These are phyloP conservation scores for Zygothrica quintamaculata DNA, from an alignment of 2,888 invertebrate species.

Conservation along the genomic window DNA sequence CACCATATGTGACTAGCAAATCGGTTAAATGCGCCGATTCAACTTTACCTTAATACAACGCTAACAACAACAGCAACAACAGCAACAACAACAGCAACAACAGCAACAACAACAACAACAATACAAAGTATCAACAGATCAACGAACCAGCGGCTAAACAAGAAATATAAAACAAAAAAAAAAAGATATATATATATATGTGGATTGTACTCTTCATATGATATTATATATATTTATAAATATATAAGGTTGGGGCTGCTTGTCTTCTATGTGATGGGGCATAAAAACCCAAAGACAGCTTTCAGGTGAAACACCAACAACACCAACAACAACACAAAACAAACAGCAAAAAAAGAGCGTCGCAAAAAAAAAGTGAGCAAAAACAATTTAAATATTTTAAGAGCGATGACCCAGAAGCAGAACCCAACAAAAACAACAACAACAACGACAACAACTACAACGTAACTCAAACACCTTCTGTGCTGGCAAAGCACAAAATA, in stretches of 20 bases:
- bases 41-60: conserved; percentile 42
- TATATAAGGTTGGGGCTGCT: conserved; percentile 3
- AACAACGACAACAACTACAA: conserved; percentile 40
- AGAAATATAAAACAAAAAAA: not conserved
- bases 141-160: conserved; percentile 56
- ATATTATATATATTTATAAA: conserved; percentile 16
- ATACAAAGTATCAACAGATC: conserved; percentile 62
- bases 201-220: conserved; percentile 60
- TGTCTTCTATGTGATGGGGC: conserved; percentile 76
- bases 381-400: conserved; percentile 79
- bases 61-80: conserved; percentile 18
- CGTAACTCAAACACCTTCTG: conserved; percentile 71
- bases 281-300: conserved; percentile 77
- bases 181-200: conserved; percentile 40
- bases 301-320: conserved; percentile 73
- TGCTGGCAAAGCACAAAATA: conserved; percentile 54
- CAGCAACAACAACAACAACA: no score
- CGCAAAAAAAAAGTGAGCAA: conserved; percentile 47
- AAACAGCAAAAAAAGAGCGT: conserved; percentile 22
- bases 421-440: conserved; percentile 42
- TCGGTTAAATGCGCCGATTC: conserved; percentile 70
- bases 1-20: conserved; percentile 62
- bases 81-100: no score
- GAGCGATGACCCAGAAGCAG: conserved; percentile 80
- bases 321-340: conserved; percentile 23